Conservation (phyloP, 2,113 vertebrate species). For the Bungarus multicinctus region DNA sequence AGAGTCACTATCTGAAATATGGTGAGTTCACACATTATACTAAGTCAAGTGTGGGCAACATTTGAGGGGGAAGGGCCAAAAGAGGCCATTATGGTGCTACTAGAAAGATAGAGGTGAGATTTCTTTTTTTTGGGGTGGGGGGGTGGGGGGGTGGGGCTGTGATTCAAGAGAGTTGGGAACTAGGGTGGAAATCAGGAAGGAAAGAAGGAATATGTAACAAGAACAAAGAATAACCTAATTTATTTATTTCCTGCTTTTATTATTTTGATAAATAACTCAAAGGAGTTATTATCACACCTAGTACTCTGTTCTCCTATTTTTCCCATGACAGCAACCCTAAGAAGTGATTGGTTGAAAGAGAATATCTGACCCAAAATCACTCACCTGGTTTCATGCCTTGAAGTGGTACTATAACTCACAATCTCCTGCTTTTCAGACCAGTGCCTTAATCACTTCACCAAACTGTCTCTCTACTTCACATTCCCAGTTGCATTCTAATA, state of each 20-base stretch:
- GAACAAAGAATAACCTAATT: neutral
- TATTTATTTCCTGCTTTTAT: neutral
- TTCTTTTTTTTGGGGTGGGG: too few relatives aligned
- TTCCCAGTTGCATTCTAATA: neutral
- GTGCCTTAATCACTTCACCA: neutral
- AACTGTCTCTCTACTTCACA: neutral
- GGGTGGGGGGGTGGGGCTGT: fast-evolving
- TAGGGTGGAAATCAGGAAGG: neutral
- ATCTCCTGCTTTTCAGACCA: neutral
- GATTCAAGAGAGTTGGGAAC: neutral
- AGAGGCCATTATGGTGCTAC: neutral
- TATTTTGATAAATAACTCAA: neutral
- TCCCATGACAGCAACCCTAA: neutral
- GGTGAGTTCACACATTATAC: neutral
- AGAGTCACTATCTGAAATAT: neutral
- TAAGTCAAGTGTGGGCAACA: neutral
- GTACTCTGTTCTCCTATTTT: neutral
- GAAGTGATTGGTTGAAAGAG: neutral
- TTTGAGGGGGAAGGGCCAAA: neutral
- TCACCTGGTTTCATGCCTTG: neutral
- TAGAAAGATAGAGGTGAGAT: neutral
- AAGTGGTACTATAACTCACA: neutral
- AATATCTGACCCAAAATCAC: neutral
- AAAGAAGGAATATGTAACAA: neutral
- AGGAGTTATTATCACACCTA: neutral